Conservation (phyloP, 2,797 vertebrate genomes). For the Notolabrus celidotus region DNA sequence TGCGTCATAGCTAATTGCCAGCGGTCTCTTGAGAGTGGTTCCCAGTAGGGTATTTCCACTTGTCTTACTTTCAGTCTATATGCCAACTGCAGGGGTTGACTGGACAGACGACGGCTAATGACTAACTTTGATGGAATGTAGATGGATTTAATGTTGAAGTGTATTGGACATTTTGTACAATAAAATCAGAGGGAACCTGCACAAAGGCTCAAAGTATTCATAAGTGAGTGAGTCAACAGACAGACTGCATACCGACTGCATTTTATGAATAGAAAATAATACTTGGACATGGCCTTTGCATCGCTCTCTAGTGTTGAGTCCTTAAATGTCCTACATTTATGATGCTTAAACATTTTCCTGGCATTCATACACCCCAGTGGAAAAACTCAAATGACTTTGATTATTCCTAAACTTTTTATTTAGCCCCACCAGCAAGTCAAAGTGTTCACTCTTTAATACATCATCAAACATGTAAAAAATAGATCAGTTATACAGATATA, state of each 20-base stretch:
- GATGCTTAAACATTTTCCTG: not conserved
- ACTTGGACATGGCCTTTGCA: not conserved
- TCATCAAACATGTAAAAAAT: too few species aligned
- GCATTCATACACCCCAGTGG: not conserved
- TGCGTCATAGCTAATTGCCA: constrained; percentile 82
- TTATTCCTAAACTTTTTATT: too few species aligned
- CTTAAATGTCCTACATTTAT: not conserved
- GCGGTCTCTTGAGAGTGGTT: constrained; percentile 65
- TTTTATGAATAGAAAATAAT: not conserved
- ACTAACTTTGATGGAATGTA: constrained; percentile 40
- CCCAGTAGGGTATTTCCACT: constrained; percentile 46
- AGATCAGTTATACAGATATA: too few species aligned
- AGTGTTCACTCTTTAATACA: too few species aligned
- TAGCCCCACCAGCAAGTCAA: too few species aligned
- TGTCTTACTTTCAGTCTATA: constrained; percentile 32
- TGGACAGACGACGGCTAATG: constrained; percentile 53
- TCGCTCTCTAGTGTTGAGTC: not conserved
- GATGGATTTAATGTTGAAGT: constrained; percentile 19
- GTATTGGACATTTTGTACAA: constrained; percentile 18
- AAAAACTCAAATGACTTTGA: too few species aligned
- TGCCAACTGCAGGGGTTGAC: constrained; percentile 43
- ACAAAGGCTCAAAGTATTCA: constrained; percentile 1
- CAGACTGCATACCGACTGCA: too few species aligned
- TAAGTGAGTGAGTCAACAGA: not conserved
- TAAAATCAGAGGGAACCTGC: constrained; percentile 8